Evolutionary conservation across 2,797 vertebrate species (phyloP).

Genomic region (Triplophysa bombifrons): DNA sequence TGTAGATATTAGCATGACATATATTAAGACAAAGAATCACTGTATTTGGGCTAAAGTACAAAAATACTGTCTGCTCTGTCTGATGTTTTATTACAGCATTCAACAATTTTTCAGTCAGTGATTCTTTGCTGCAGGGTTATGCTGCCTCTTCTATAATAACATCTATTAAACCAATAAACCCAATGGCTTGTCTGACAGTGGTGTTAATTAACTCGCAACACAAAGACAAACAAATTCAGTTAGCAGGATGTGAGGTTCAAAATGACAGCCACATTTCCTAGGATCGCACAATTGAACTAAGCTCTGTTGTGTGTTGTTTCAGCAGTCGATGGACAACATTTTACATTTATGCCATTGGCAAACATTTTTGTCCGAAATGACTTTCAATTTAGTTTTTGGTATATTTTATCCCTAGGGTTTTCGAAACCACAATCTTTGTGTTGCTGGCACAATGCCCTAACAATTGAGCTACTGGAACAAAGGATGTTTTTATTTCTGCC

Average conservation of each 20-base stretch:
- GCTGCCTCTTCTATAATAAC: not conserved
- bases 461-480: too few relatives aligned
- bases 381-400: too few relatives aligned
- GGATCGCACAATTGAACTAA: not conserved
- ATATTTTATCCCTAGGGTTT: too few relatives aligned
- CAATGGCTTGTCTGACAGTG: conserved; percentile 5
- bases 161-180: conserved; percentile 1
- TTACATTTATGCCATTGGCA: too few relatives aligned
- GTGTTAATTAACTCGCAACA: not conserved
- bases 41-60: conserved; percentile 9
- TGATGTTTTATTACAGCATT: conserved; percentile 5
- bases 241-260: not conserved
- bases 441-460: too few relatives aligned
- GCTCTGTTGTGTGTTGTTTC: not conserved
- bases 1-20: conserved; percentile 3
- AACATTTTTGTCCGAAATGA: too few relatives aligned
- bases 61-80: not conserved
- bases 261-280: not conserved
- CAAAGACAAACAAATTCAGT: conserved; percentile 8
- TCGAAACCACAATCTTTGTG: too few relatives aligned
- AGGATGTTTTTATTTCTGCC: too few relatives aligned
- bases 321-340: too few relatives aligned
- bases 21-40: not conserved
- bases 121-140: not conserved
- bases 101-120: not conserved